Evolutionary conservation across 2,888 invertebrate species (phyloP).

Genomic region (Ptilodon capucinus): DNA sequence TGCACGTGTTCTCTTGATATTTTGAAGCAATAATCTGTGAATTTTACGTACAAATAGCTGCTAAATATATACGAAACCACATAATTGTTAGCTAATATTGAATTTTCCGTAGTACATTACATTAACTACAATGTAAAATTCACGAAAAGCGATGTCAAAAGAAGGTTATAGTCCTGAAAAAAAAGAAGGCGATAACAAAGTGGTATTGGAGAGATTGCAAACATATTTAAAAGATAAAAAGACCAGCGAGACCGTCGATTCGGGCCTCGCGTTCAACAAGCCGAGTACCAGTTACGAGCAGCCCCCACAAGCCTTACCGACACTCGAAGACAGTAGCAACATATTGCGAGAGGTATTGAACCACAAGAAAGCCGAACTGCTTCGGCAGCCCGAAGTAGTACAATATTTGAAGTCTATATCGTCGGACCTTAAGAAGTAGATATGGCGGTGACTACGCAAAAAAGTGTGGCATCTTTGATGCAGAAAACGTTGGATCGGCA

Average conservation of each 20-base stretch:
- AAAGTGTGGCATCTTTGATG: conserved; percentile 71
- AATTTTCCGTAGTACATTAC: neutral
- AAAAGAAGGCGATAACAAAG: conserved; percentile 77
- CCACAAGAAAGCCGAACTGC: conserved; percentile 72
- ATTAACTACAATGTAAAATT: conserved; percentile 38
- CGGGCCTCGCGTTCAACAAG: conserved; percentile 55
- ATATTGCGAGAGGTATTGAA: conserved; percentile 73
- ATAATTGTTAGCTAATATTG: neutral
- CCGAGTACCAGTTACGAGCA: conserved; percentile 70
- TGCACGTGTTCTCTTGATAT: conserved; percentile 44
- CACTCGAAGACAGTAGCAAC: conserved; percentile 65
- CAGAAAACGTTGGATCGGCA: conserved; percentile 70
- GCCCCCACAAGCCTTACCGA: conserved; percentile 41
- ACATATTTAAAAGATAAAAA: conserved; percentile 75
- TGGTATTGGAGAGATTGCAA: conserved; percentile 75
- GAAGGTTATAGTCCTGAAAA: conserved; percentile 78
- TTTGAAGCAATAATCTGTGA: conserved; percentile 7
- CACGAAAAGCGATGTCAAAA: conserved; percentile 66
- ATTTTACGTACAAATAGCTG: conserved; percentile 2
- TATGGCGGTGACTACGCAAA: conserved; percentile 69
- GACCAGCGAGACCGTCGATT: conserved; percentile 58
- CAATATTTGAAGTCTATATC: conserved; percentile 68
- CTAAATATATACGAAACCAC: neutral
- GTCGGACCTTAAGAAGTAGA: conserved; percentile 66
- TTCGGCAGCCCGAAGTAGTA: conserved; percentile 73